These are phyloP conservation scores for Colaptes auratus DNA, from an alignment of 2,113 vertebrate species.

Conservation along the genomic window DNA sequence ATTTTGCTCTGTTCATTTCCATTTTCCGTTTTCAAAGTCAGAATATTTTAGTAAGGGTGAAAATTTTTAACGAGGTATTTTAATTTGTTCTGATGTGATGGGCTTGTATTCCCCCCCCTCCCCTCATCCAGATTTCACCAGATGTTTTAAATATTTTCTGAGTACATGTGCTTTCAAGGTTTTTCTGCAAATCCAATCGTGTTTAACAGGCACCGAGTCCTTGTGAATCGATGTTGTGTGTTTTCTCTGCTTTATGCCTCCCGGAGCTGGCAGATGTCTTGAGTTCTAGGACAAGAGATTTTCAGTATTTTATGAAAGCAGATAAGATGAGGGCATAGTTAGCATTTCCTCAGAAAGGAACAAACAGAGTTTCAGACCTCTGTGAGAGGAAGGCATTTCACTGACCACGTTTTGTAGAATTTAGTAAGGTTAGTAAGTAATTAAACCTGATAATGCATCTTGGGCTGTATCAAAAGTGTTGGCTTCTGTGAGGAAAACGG, in stretches of 20 bases:
- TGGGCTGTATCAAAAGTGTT: neutral
- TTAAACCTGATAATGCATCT: neutral
- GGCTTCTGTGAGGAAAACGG: neutral
- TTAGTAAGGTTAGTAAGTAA: conserved; percentile 14
- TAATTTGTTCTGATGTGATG: conserved; percentile 2
- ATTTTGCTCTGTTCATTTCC: neutral
- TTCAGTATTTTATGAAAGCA: conserved; percentile 17
- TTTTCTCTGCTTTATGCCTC: conserved; percentile 34
- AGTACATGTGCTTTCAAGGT: conserved; percentile 46
- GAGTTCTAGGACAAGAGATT: conserved; percentile 29
- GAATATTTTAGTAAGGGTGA: conserved; percentile 2
- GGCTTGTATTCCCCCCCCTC: neutral
- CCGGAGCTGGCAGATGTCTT: conserved; percentile 32
- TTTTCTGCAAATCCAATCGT: conserved; percentile 31
- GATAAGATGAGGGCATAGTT: conserved; percentile 11
- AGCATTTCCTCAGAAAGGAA: neutral
- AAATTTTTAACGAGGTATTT: conserved; percentile 44
- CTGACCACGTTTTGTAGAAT: neutral
- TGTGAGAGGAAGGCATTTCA: neutral
- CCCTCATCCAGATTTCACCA: neutral
- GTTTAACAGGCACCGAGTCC: conserved; percentile 37
- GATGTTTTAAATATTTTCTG: conserved; percentile 29
- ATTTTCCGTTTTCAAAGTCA: neutral
- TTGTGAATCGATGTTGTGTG: neutral
- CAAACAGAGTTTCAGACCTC: neutral